These are phyloP conservation scores for Dasypus novemcinctus DNA, from an alignment of 2,113 vertebrate genomes.

Conservation along the genomic window DNA sequence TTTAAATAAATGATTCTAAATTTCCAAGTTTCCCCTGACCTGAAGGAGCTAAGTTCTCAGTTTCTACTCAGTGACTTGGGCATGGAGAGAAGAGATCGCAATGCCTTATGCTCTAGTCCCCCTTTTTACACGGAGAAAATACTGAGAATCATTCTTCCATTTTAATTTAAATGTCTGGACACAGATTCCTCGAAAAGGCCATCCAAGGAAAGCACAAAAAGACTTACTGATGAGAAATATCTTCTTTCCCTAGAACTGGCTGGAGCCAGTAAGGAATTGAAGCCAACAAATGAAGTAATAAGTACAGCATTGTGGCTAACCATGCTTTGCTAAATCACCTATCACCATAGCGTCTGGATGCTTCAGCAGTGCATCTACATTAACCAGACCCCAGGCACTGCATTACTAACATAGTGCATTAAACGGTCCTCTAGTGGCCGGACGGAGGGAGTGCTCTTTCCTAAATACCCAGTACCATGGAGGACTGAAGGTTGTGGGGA, in stretches of 20 bases:
- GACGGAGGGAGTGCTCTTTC: not conserved
- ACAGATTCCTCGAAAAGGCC: conserved; percentile 8
- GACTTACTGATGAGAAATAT: conserved; percentile 22
- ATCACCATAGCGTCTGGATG: not conserved
- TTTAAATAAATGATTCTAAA: not conserved
- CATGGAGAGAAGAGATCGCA: not conserved
- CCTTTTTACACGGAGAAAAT: not conserved
- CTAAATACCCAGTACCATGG: not conserved
- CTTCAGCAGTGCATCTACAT: not conserved
- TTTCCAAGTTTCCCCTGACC: not conserved
- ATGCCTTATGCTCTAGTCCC: not conserved
- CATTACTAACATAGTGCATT: not conserved
- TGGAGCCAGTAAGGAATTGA: not conserved
- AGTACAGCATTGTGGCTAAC: not conserved
- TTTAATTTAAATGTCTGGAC: conserved; percentile 50
- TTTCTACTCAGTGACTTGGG: not conserved
- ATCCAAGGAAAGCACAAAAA: conserved; percentile 15
- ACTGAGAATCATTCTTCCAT: not conserved
- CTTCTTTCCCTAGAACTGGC: not conserved
- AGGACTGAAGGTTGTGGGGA: not conserved
- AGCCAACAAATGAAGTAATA: not conserved
- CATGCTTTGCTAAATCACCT: conserved; percentile 9
- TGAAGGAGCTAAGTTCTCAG: not conserved
- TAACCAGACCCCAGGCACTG: not conserved
- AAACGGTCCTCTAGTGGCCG: not conserved